phyloP scores from a whole-genome alignment of 2,113 vertebrate species.

The Thinocorus orbignyianus region DNA sequence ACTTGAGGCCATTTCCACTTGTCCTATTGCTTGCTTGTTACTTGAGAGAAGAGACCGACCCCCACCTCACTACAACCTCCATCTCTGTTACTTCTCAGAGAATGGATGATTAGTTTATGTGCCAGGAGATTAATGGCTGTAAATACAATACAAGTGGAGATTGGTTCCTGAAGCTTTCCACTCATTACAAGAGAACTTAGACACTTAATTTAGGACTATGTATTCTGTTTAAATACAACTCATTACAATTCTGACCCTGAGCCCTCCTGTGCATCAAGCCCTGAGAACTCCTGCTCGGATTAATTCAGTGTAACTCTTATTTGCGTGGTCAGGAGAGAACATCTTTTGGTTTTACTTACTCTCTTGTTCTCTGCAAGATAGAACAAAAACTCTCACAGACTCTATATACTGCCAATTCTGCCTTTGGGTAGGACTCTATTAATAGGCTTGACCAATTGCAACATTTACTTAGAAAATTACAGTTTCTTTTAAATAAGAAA shows the following conservation, averaged over 20 bases:
- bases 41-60: neutral
- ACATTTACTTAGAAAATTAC: neutral
- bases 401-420: neutral
- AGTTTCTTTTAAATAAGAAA: neutral
- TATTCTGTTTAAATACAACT: neutral
- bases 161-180: neutral
- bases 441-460: neutral
- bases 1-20: neutral
- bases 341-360: neutral
- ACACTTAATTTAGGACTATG: neutral
- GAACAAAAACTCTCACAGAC: neutral
- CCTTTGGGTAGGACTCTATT: neutral
- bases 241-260: neutral
- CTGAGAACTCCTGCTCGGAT: neutral
- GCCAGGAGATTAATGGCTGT: slow-evolving; percentile 2
- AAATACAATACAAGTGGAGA: neutral
- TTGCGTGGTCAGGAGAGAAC: neutral
- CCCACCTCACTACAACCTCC: neutral
- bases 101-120: neutral
- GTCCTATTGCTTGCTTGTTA: neutral
- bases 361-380: neutral
- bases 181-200: neutral
- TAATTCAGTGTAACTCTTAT: neutral
- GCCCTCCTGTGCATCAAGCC: neutral
- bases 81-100: neutral